Evolutionary conservation across 2,797 vertebrate genomes (phyloP).

Genomic region (Trichosurus vulpecula): DNA sequence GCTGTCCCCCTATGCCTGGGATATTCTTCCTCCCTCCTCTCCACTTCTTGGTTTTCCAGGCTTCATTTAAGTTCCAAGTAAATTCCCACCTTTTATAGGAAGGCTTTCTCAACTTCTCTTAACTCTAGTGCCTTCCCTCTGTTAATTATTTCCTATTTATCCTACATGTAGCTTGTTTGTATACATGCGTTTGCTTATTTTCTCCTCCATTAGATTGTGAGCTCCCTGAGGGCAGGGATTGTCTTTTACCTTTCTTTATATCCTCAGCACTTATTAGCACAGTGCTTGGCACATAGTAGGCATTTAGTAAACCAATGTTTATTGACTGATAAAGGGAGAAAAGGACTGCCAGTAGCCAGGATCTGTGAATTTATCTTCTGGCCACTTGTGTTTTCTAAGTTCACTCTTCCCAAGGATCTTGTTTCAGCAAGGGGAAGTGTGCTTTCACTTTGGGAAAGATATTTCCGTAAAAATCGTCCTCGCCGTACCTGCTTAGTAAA

Average conservation of each 20-base stretch:
- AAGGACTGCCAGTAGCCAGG: not conserved
- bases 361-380: not conserved
- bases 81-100: not conserved
- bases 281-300: not conserved
- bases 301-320: not conserved
- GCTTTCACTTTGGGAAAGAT: not conserved
- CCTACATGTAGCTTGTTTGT: not conserved
- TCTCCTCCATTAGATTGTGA: not conserved
- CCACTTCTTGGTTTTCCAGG: not conserved
- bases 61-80: not conserved
- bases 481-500: not conserved
- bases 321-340: not conserved
- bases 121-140: not conserved
- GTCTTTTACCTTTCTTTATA: not conserved
- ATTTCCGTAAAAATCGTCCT: not conserved
- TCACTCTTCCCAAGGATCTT: not conserved
- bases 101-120: not conserved
- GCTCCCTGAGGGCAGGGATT: not conserved
- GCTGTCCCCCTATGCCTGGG: not conserved
- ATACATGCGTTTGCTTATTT: not conserved
- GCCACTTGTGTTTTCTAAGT: not conserved
- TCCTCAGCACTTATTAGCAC: not conserved
- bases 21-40: not conserved
- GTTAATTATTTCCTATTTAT: not conserved
- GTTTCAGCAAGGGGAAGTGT: not conserved